These are phyloP conservation scores for Nesidiocoris tenuis DNA, from an alignment of 2,888 invertebrate species.

Conservation along the genomic window DNA sequence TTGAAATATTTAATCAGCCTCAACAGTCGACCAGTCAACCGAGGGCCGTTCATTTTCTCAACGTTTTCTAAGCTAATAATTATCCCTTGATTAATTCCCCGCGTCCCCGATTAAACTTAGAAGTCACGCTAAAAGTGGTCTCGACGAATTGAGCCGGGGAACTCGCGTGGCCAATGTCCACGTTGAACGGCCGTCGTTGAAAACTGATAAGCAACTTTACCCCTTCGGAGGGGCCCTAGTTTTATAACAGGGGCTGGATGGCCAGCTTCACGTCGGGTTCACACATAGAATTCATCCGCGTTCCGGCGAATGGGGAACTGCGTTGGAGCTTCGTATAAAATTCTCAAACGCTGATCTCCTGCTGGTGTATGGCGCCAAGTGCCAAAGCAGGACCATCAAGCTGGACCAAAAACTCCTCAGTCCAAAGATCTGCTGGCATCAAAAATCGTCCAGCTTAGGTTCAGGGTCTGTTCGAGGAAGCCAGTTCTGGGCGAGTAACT, in stretches of 20 bases:
- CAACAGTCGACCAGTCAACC: background rate
- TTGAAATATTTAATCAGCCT: background rate
- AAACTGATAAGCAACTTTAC: slow-evolving; percentile 1
- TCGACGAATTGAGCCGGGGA: too few species aligned
- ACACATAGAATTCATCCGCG: too few species aligned
- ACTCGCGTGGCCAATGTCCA: slow-evolving; percentile 6
- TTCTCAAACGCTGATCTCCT: too few species aligned
- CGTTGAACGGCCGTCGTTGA: slow-evolving; percentile 2
- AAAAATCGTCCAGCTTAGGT: too few species aligned
- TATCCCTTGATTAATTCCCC: slow-evolving; percentile 42
- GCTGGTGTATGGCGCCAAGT: too few species aligned
- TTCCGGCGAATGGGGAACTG: too few species aligned
- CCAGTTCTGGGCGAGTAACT: too few species aligned
- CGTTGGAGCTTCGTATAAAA: too few species aligned
- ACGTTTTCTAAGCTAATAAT: slow-evolving; percentile 31
- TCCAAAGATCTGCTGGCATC: too few species aligned
- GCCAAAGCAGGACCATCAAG: too few species aligned
- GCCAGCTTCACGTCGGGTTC: background rate
- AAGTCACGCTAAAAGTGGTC: slow-evolving; percentile 31
- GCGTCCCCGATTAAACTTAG: slow-evolving; percentile 30
- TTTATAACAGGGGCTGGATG: background rate
- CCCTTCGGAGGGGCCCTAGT: background rate
- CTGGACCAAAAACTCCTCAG: too few species aligned
- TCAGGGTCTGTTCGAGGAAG: too few species aligned
- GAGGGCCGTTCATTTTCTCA: background rate